These are phyloP conservation scores for Drosophila sulfurigaster DNA, from an alignment of 1,140 invertebrate genomes.

Conservation along the genomic window DNA sequence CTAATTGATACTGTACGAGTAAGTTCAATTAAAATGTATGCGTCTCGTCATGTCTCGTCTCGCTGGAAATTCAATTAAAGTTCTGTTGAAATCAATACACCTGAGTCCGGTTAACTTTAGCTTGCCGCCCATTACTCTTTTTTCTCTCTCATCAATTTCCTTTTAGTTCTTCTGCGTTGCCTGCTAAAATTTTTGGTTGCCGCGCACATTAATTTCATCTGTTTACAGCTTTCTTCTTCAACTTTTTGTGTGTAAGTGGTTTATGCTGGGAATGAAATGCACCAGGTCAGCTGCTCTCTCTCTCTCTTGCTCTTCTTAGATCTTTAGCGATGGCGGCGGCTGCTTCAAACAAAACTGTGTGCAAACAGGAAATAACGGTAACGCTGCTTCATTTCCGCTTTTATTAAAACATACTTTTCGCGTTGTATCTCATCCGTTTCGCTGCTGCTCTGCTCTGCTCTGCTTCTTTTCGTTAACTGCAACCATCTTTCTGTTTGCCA, in stretches of 20 bases:
- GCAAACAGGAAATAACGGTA: constrained; percentile 82
- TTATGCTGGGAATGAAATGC: constrained; percentile 64
- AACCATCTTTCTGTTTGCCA: constrained; percentile 45
- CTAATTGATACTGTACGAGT: no score
- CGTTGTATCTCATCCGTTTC: constrained; percentile 76
- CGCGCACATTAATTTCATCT: constrained; percentile 78
- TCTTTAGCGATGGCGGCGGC: not conserved
- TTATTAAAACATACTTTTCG: constrained; percentile 83
- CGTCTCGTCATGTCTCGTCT: not conserved
- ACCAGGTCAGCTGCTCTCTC: constrained; percentile 42
- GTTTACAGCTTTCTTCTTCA: constrained; percentile 64
- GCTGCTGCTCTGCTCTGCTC: not conserved
- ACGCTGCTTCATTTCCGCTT: constrained; percentile 83
- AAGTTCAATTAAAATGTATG: no score
- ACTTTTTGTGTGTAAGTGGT: constrained; percentile 75
- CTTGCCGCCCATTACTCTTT: not conserved
- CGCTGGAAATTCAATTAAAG: constrained; percentile 33
- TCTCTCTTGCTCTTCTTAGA: not conserved
- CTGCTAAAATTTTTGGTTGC: constrained; percentile 16
- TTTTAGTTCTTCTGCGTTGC: not conserved
- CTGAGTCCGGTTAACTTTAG: constrained; percentile 5
- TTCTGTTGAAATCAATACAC: constrained; percentile 40
- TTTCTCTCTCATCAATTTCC: not conserved
- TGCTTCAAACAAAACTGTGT: constrained; percentile 75
- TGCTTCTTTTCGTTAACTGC: constrained; percentile 14